Conservation (phyloP, 2,888 invertebrate genomes). For the Conchocele bisecta region DNA sequence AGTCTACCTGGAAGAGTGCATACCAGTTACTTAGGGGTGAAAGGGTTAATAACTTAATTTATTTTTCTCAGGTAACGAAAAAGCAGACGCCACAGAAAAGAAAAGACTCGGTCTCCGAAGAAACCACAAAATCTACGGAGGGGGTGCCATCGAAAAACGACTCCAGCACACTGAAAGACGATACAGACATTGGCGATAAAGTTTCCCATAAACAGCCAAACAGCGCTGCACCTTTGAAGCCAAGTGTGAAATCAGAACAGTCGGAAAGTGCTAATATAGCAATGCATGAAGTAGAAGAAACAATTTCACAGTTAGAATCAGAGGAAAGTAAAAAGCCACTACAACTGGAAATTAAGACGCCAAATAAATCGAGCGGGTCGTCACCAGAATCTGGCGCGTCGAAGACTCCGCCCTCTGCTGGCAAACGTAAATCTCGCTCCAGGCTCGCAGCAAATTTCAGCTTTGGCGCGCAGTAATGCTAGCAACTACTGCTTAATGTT, state of each 20-base stretch:
- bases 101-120: constrained; percentile 39
- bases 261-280: neutral
- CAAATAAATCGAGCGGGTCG: constrained; percentile 1
- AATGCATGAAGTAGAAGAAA: neutral
- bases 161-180: neutral
- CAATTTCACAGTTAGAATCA: neutral
- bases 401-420: neutral
- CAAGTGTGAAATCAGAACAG: neutral
- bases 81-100: constrained; percentile 54
- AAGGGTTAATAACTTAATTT: neutral
- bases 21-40: too few relatives aligned
- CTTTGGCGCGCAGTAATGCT: neutral
- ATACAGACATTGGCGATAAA: too few relatives aligned
- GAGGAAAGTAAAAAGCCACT: neutral
- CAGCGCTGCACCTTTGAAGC: too few relatives aligned
- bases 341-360: neutral
- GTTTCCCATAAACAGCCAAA: too few relatives aligned
- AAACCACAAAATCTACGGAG: constrained; percentile 1
- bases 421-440: constrained; percentile 34
- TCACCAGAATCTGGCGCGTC: constrained; percentile 22
- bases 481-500: too few relatives aligned
- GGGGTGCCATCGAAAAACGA: neutral
- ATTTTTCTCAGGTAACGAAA: constrained; percentile 39
- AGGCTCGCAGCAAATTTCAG: constrained; percentile 51
- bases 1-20: too few relatives aligned